Conservation (phyloP, 2,888 invertebrate species). For the Sipunculus nudus region DNA sequence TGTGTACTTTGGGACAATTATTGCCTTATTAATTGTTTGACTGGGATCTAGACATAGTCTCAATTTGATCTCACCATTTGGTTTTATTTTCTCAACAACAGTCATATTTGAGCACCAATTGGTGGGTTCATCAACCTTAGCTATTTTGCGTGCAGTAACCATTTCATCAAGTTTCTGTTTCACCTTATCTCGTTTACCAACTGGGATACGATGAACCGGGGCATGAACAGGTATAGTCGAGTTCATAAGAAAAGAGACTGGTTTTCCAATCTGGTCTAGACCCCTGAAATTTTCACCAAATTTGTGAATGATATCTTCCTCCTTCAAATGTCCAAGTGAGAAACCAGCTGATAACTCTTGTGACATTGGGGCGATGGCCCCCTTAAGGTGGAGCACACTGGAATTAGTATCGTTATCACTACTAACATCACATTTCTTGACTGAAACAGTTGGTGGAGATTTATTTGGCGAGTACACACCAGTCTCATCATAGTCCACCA, state of each 20-base stretch:
- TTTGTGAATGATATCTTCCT: too few relatives aligned
- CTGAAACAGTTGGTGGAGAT: too few relatives aligned
- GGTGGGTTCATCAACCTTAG: not conserved
- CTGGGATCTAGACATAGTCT: conserved; percentile 19
- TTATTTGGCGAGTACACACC: too few relatives aligned
- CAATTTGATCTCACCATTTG: conserved; percentile 8
- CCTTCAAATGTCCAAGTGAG: too few relatives aligned
- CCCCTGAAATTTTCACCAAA: not conserved
- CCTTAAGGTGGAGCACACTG: too few relatives aligned
- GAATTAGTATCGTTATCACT: too few relatives aligned
- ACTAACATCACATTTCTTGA: too few relatives aligned
- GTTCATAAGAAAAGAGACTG: not conserved
- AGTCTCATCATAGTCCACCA: too few relatives aligned
- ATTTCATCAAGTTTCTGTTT: not conserved
- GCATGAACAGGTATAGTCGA: conserved; percentile 2
- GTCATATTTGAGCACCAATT: conserved; percentile 10
- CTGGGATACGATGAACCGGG: conserved; percentile 3
- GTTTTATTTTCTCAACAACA: not conserved
- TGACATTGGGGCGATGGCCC: too few relatives aligned
- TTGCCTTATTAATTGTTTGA: conserved; percentile 17
- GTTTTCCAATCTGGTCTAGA: conserved; percentile 3
- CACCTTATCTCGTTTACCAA: not conserved
- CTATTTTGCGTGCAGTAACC: not conserved
- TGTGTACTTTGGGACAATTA: conserved; percentile 2
- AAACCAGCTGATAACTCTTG: too few relatives aligned